Evolutionary conservation across 2,888 invertebrate genomes (phyloP), one percentile per base, ranked within the genome.

Genomic region (Ommatoiulus sabulosus): DNA sequence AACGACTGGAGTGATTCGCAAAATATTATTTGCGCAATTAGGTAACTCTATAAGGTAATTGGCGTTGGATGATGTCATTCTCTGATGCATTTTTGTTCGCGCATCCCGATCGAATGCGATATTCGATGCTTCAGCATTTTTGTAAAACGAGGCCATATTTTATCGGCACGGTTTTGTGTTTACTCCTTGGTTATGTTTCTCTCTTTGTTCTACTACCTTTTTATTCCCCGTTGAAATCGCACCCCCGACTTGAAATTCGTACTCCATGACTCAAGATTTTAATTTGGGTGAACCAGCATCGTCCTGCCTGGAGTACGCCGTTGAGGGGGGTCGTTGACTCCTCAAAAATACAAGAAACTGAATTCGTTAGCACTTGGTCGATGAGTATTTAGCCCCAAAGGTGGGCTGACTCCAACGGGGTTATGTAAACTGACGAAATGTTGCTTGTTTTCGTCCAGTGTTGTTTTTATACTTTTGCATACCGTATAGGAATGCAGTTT

Each of bases 321-420:
- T 35, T 35, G 35, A 35, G 72, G 72, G 72, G 72, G 20, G 72
- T 72, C 72, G 72, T 72, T 72, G 24, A 72, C 72, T 72, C 24
- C 72, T 72, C 20, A 24, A 10, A 7, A 72, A 20, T 20, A 24
- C 72, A 8, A 52, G 52, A 24, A 72, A 63, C 24, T 72, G 80
- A 35, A 80, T 80, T 80, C 12, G 35, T 80, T 80, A 80, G 80
- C 80, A 35, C 80, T 80, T 80, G 80, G 35, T 0, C 35, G 80
- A 80, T 35, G 80, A 80, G 35, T 80, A 35, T 80, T 80, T 80
- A 15, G 35, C 80, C 80, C 80, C 15, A 80, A 12, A 15, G 80
- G 35, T 1, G 35, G 35, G 80, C 15, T 80, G 35, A 2, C 35
- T 80, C 80, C 80, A 80, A 80, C 15, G 80, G 35, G 80, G 80